Conservation (phyloP, 53 echinoderm and acorn worm genomes). For the Mesocentrotus franciscanus region DNA sequence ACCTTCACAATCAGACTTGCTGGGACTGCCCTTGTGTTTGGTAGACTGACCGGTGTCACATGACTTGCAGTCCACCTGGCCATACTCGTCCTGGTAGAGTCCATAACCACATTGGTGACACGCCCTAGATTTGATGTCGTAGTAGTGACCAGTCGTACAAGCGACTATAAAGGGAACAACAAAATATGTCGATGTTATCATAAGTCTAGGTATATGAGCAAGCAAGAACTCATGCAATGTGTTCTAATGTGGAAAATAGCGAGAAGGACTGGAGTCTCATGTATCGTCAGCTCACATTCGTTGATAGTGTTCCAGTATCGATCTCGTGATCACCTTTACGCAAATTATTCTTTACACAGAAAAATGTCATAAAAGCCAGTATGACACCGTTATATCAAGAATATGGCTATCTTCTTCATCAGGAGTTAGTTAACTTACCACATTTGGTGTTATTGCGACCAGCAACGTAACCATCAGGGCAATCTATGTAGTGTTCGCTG, state of each 20-base stretch:
- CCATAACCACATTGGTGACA: conserved; percentile 69
- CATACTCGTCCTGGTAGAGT: conserved; percentile 65
- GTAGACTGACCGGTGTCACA: conserved; percentile 75
- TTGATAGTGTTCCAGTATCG: not conserved
- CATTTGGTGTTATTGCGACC: conserved; percentile 9
- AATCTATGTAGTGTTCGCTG: not conserved
- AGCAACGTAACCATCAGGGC: conserved; percentile 39
- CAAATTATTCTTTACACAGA: too few relatives aligned
- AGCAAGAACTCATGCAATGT: too few relatives aligned
- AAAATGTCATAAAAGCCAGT: too few relatives aligned
- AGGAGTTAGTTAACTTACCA: conserved; percentile 5
- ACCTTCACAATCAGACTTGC: conserved; percentile 56
- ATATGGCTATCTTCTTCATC: too few relatives aligned
- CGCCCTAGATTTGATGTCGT: conserved; percentile 37
- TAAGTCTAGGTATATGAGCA: too few relatives aligned
- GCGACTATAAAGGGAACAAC: conserved; percentile 31
- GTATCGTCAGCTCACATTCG: too few relatives aligned
- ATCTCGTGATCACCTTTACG: not conserved
- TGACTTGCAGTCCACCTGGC: conserved; percentile 66
- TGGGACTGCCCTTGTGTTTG: conserved; percentile 16
- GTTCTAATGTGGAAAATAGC: too few relatives aligned
- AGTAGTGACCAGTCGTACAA: conserved; percentile 71
- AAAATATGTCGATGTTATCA: not conserved
- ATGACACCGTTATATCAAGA: too few relatives aligned
- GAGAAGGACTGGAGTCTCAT: too few relatives aligned